A percentile compares a stretch with the other conserved stretches of the same genome.
Evolutionary conservation across 2,797 vertebrate genomes (phyloP).

Genomic region (Neosalanx taihuensis): DNA sequence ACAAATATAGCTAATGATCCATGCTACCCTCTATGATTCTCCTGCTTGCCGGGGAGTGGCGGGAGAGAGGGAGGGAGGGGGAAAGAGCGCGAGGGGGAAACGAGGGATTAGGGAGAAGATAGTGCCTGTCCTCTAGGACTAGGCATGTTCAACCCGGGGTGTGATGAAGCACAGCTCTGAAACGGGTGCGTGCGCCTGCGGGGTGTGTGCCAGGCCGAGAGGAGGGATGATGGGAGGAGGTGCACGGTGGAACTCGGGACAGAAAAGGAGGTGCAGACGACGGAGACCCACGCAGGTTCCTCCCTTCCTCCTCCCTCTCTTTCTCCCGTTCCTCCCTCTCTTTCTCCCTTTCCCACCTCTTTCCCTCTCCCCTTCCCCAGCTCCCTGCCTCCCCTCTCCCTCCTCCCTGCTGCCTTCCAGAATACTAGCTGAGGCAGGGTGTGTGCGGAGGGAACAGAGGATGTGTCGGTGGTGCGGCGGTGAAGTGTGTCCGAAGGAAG

Average conservation of each 20-base stretch:
- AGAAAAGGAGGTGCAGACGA: too few species aligned
- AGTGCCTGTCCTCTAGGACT: too few species aligned
- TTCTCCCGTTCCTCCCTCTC: not conserved
- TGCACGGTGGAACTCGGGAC: too few species aligned
- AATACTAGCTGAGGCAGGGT: slow-evolving; percentile 82
- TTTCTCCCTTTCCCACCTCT: not conserved
- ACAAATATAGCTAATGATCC: slow-evolving; percentile 78
- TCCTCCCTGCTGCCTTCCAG: slow-evolving; percentile 56
- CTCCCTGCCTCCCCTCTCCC: not conserved
- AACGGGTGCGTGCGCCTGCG: too few species aligned
- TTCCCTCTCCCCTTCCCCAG: slow-evolving; percentile 2
- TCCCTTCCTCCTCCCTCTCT: not conserved
- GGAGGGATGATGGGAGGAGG: too few species aligned
- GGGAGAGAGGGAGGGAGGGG: slow-evolving; percentile 2
- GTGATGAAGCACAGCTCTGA: too few species aligned
- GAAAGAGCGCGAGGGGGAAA: not conserved
- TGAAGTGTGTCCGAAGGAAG: slow-evolving; percentile 78
- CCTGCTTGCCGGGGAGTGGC: slow-evolving; percentile 44
- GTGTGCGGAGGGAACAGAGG: slow-evolving; percentile 72
- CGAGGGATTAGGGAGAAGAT: slow-evolving; percentile 13
- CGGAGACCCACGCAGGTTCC: too few species aligned
- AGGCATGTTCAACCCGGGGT: too few species aligned
- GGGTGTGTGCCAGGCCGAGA: too few species aligned
- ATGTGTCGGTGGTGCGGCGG: slow-evolving; percentile 81
- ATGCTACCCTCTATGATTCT: slow-evolving; percentile 71